Percentiles rank a stretch among this genome's conserved stretches.
phyloP scores from a whole-genome alignment of 2,113 vertebrate species.

The Acanthisitta chloris region DNA sequence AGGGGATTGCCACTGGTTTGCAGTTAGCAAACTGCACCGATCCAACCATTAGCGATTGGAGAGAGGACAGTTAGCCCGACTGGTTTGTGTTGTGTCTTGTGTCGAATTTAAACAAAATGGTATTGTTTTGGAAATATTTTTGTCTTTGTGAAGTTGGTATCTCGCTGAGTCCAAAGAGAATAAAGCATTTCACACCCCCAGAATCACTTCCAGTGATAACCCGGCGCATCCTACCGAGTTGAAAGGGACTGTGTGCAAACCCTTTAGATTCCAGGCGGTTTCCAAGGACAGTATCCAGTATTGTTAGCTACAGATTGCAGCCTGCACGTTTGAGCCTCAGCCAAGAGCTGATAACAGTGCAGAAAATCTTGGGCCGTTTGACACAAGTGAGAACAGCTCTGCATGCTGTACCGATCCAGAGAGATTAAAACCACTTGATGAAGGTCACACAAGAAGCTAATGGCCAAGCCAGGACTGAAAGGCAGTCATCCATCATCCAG shows the following conservation, averaged over 20 bases:
- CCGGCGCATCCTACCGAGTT: background rate
- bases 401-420: background rate
- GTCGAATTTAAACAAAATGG: background rate
- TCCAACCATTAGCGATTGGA: background rate
- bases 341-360: background rate
- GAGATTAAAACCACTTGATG: background rate
- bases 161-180: background rate
- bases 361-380: rapidly evolving
- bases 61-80: background rate
- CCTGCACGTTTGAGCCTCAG: background rate
- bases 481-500: background rate
- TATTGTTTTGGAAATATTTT: background rate
- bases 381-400: background rate
- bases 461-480: background rate
- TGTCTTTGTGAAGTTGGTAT: background rate
- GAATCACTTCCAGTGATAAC: background rate
- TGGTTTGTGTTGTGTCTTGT: background rate
- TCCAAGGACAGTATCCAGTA: background rate
- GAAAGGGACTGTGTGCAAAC: background rate
- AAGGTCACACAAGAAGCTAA: background rate
- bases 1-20: background rate
- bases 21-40: background rate
- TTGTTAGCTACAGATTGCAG: background rate
- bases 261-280: background rate
- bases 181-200: background rate